phyloP scores from a whole-genome alignment of 2,113 vertebrate species.

The Rhinolophus ferrumequinum region DNA sequence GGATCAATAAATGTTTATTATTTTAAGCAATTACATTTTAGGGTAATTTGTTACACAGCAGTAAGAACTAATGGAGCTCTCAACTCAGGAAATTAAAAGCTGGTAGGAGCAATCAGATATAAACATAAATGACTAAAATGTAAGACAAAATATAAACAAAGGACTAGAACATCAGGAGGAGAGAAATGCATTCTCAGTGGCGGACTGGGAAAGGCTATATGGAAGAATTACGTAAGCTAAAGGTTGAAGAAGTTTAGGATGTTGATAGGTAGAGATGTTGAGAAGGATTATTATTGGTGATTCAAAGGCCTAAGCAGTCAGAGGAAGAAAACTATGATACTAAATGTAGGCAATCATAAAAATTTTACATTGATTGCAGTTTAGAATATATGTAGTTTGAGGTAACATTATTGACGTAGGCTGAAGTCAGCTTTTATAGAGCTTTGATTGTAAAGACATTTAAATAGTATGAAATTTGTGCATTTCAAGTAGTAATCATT shows the following conservation, averaged over 20 bases:
- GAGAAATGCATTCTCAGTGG: neutral
- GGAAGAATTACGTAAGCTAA: neutral
- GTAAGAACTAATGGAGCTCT: neutral
- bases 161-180: neutral
- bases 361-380: neutral
- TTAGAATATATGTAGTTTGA: neutral
- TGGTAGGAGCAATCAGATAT: neutral
- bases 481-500: neutral
- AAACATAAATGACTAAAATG: neutral
- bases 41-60: neutral
- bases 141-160: neutral
- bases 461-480: neutral
- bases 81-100: neutral
- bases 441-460: neutral
- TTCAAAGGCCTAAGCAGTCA: neutral
- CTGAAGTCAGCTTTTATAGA: neutral
- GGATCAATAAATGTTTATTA: neutral
- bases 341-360: neutral
- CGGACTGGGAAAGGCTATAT: neutral
- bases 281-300: neutral
- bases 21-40: neutral
- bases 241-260: neutral
- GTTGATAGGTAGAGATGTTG: neutral
- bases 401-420: neutral
- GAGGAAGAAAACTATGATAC: neutral